phyloP scores from a whole-genome alignment of 1,140 invertebrate genomes.

The Tetraneura akinire region DNA sequence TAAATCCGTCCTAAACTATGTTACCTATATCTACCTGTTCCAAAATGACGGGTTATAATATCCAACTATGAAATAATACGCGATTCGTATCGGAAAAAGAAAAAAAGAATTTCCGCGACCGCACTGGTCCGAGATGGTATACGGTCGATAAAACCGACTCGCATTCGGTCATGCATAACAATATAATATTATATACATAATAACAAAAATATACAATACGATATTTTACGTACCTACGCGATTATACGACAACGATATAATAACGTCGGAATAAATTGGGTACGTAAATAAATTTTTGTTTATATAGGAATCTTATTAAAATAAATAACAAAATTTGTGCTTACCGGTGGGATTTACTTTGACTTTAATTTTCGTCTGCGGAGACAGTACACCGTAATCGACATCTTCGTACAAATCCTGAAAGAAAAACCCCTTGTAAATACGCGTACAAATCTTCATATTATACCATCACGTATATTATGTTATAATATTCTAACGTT shows the following conservation, averaged over 20 bases:
- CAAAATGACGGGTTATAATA: neutral
- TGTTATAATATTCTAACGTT: no score
- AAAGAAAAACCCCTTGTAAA: conserved; percentile 27
- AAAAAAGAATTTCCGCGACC: conserved; percentile 37
- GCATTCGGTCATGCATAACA: neutral
- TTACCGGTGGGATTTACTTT: conserved; percentile 91
- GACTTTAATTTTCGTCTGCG: conserved; percentile 86
- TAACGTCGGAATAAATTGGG: neutral
- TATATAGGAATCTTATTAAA: neutral
- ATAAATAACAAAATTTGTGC: neutral
- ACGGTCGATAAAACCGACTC: conserved; percentile 17
- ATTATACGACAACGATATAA: conserved; percentile 41
- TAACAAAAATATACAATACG: no score
- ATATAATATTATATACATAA: no score
- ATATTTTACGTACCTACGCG: neutral
- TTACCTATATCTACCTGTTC: neutral
- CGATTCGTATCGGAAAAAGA: conserved; percentile 32
- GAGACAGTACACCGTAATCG: conserved; percentile 78
- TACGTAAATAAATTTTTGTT: neutral
- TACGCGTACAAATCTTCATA: no score
- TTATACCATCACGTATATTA: no score
- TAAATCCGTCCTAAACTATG: no score
- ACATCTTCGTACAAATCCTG: conserved; percentile 85
- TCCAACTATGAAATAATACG: neutral
- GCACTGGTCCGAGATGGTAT: conserved; percentile 38